phyloP scores from a whole-genome alignment of 2,888 invertebrate genomes.

The Nomada goodeniana region DNA sequence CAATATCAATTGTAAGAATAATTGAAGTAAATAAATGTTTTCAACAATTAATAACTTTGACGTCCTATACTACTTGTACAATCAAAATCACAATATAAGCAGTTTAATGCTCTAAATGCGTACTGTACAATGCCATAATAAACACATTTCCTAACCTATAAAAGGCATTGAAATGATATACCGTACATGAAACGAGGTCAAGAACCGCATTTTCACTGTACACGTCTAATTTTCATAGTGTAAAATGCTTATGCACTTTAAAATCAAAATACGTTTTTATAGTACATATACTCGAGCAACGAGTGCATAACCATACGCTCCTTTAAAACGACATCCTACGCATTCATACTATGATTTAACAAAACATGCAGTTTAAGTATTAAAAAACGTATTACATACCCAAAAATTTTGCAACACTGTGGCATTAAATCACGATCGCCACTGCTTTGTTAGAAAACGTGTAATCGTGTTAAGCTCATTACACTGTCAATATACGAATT shows the following conservation, averaged over 20 bases:
- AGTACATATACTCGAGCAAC: background rate
- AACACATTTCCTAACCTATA: slow-evolving; percentile 56
- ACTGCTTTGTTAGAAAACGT: slow-evolving; percentile 36
- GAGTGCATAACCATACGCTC: slow-evolving; percentile 36
- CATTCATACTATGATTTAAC: background rate
- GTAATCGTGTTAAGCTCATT: slow-evolving; percentile 45
- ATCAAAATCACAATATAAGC: slow-evolving; percentile 24
- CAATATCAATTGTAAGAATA: background rate
- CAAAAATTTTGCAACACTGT: slow-evolving; percentile 18
- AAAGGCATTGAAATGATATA: slow-evolving; percentile 33
- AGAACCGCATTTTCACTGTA: slow-evolving; percentile 51
- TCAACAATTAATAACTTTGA: background rate
- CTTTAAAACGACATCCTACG: slow-evolving; percentile 6
- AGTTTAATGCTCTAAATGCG: slow-evolving; percentile 13
- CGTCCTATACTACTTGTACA: background rate
- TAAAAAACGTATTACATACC: slow-evolving; percentile 44
- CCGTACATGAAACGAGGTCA: slow-evolving; percentile 43
- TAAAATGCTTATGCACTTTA: background rate
- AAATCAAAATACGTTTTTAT: background rate
- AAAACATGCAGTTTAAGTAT: slow-evolving; percentile 5
- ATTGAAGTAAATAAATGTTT: background rate
- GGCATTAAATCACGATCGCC: slow-evolving; percentile 20
- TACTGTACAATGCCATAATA: slow-evolving; percentile 32
- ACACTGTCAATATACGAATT: slow-evolving; percentile 44
- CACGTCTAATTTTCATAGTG: slow-evolving; percentile 21